Evolutionary conservation across 2,888 invertebrate species (phyloP).

Genomic region (Dermolepida albohirtum): DNA sequence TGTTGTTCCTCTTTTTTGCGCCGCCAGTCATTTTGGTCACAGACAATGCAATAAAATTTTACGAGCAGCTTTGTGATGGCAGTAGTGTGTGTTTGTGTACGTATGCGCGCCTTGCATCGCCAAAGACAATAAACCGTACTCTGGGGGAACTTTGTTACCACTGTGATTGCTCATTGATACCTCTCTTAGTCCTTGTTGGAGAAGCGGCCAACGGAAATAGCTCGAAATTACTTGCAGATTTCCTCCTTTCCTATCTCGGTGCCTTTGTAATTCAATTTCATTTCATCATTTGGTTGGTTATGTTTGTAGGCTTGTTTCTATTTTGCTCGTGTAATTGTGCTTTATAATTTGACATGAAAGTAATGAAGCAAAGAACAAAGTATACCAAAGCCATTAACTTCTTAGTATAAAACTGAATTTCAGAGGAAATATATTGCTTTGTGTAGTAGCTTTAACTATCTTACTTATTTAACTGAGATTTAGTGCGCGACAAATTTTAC

Average conservation of each 20-base stretch:
- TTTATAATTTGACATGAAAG: no score
- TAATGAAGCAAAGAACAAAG: no score
- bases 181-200: conserved; percentile 8
- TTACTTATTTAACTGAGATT: no score
- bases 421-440: no score
- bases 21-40: conserved; percentile 59
- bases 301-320: no score
- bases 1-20: conserved; percentile 54
- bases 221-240: conserved; percentile 43
- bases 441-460: no score
- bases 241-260: conserved; percentile 9
- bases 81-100: conserved; percentile 14
- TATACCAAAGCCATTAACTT: no score
- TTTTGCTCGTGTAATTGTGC: no score
- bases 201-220: conserved; percentile 40
- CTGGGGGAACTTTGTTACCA: conserved; percentile 39
- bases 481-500: no score
- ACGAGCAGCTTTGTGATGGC: conserved; percentile 54
- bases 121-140: conserved; percentile 51
- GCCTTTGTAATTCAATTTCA: conserved; percentile 21
- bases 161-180: conserved; percentile 47
- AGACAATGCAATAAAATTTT: conserved; percentile 61
- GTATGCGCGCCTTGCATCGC: conserved; percentile 16
- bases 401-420: no score
- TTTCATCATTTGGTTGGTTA: background rate